Evolutionary conservation across 2,113 vertebrate genomes (phyloP).

Genomic region (Hippolais icterina): DNA sequence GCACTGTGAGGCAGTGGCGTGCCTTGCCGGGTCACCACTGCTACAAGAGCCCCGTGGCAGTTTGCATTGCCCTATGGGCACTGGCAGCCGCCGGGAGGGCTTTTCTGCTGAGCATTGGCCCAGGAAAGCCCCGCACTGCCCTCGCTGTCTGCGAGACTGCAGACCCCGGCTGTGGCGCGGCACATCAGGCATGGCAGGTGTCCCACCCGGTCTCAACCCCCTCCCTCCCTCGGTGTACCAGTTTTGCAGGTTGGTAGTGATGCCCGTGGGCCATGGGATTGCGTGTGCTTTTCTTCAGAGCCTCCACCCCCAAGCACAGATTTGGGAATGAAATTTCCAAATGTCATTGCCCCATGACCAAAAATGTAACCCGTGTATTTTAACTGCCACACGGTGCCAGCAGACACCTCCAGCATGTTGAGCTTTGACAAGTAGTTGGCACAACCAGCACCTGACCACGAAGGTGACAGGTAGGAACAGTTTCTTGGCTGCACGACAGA

Average conservation of each 20-base stretch:
- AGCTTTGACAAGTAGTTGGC: not conserved
- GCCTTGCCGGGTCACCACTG: rapidly evolving
- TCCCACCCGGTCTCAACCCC: not conserved
- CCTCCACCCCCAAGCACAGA: not conserved
- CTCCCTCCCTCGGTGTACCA: not conserved
- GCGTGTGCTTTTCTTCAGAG: not conserved
- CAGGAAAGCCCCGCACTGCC: not conserved
- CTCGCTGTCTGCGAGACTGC: not conserved
- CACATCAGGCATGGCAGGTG: not conserved
- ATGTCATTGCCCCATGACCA: not conserved
- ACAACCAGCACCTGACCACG: not conserved
- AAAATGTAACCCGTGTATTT: not conserved
- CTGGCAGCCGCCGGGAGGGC: not conserved
- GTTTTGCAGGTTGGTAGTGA: not conserved
- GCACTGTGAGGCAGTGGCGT: rapidly evolving
- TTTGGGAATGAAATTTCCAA: not conserved
- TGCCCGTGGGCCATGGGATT: not conserved
- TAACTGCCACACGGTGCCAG: not conserved
- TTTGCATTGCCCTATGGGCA: rapidly evolving
- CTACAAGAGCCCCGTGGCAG: not conserved
- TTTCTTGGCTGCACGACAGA: not conserved
- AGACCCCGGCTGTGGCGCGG: rapidly evolving
- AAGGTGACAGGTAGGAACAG: not conserved
- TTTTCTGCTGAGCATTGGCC: not conserved
- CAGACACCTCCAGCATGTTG: not conserved